These are phyloP conservation scores for Epistrophe eligans DNA, from an alignment of 2,888 invertebrate genomes.

Conservation along the genomic window DNA sequence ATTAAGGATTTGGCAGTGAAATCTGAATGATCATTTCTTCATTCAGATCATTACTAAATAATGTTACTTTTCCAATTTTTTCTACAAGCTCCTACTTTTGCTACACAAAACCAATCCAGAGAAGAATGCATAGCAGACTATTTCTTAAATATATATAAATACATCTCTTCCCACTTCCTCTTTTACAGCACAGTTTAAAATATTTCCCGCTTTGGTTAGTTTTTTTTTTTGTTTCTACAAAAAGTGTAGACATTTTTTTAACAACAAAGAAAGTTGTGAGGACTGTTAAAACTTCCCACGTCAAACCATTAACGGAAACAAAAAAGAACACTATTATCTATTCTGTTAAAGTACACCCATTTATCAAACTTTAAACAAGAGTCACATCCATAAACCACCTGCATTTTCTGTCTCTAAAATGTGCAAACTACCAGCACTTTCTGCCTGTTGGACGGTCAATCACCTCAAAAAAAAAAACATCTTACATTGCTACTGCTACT, in stretches of 20 bases:
- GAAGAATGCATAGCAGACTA: too few relatives aligned
- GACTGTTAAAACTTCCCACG: neutral
- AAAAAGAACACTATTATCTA: constrained; percentile 6
- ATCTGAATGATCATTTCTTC: too few relatives aligned
- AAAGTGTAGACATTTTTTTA: neutral
- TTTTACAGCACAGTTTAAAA: neutral
- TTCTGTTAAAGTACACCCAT: constrained; percentile 25
- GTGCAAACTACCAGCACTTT: constrained; percentile 59
- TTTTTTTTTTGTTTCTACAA: neutral
- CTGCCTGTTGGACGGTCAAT: constrained; percentile 37
- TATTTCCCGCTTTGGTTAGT: neutral
- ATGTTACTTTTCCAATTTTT: too few relatives aligned
- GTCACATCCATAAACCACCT: constrained; percentile 24
- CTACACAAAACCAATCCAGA: too few relatives aligned
- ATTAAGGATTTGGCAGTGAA: too few relatives aligned
- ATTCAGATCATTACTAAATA: too few relatives aligned
- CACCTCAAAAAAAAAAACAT: constrained; percentile 34
- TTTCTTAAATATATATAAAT: too few relatives aligned
- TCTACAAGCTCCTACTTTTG: too few relatives aligned
- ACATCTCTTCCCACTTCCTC: too few relatives aligned
- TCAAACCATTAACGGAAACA: constrained; percentile 29
- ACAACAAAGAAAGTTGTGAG: neutral
- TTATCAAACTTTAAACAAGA: constrained; percentile 45
- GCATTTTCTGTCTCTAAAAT: constrained; percentile 38
- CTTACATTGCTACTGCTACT: constrained; percentile 3